Evolutionary conservation across 1,140 invertebrate genomes (phyloP).

Genomic region (Hormaphis cornu): DNA sequence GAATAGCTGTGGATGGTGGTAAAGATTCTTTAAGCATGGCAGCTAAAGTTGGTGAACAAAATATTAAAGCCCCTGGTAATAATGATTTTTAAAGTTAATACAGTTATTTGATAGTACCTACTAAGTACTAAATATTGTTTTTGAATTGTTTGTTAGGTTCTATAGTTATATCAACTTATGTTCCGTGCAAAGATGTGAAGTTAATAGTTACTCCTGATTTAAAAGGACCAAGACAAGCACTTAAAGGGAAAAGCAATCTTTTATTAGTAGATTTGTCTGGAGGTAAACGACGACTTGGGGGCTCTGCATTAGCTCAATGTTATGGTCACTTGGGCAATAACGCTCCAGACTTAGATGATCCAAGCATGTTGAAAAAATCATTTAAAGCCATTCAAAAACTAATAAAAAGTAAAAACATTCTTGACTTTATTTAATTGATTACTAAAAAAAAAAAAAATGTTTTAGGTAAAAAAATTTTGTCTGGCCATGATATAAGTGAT

Average conservation of each 20-base stretch:
- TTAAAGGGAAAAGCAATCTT: conserved; percentile 41
- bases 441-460: conserved; percentile 28
- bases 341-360: conserved; percentile 68
- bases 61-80: conserved; percentile 72
- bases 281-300: conserved; percentile 65
- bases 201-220: conserved; percentile 81
- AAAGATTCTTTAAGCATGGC: conserved; percentile 98
- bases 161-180: conserved; percentile 89
- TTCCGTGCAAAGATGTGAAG: conserved; percentile 78
- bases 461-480: conserved; percentile 58
- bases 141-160: conserved; percentile 50
- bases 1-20: conserved; percentile 91
- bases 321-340: conserved; percentile 74
- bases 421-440: neutral
- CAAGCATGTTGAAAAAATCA: conserved; percentile 55
- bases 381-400: conserved; percentile 77
- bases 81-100: conserved; percentile 1
- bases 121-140: neutral
- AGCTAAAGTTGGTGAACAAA: conserved; percentile 60
- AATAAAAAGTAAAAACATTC: conserved; percentile 52
- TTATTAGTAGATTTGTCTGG: conserved; percentile 61
- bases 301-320: conserved; percentile 84
- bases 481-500: conserved; percentile 96
- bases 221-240: conserved; percentile 52
- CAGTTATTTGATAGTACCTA: neutral